These are phyloP conservation scores for Drosophila quadrilineata DNA, from an alignment of 1,140 invertebrate genomes.

Conservation along the genomic window DNA sequence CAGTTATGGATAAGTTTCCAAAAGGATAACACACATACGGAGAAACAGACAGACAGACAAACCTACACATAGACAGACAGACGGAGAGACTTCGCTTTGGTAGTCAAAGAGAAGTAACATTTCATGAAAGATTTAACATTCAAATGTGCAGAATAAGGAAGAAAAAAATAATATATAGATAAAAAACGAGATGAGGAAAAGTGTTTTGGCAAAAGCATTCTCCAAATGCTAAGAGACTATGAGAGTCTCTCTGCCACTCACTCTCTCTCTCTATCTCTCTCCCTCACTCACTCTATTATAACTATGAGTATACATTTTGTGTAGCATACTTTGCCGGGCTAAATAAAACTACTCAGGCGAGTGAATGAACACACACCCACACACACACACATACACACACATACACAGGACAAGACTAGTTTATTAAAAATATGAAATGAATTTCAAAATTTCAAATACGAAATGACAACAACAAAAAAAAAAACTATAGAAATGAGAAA, in stretches of 20 bases:
- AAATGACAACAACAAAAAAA: too few relatives aligned
- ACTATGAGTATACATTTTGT: too few relatives aligned
- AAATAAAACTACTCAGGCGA: conserved; percentile 77
- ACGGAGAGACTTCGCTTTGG: conserved; percentile 21
- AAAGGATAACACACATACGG: too few relatives aligned
- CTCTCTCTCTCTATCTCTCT: too few relatives aligned
- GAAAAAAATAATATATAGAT: too few relatives aligned
- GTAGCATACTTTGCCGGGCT: conserved; percentile 36
- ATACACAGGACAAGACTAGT: too few relatives aligned
- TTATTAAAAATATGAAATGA: too few relatives aligned
- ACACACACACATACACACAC: too few relatives aligned
- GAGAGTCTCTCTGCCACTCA: too few relatives aligned
- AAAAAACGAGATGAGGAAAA: conserved; percentile 23
- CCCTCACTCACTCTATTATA: too few relatives aligned
- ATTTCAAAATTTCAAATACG: too few relatives aligned
- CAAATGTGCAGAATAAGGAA: conserved; percentile 61
- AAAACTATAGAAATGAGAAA: too few relatives aligned
- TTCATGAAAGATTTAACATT: conserved; percentile 79
- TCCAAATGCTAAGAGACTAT: not conserved
- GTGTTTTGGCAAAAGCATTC: conserved; percentile 5
- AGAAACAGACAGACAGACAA: conserved; percentile 14
- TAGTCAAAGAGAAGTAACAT: conserved; percentile 36
- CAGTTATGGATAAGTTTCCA: conserved; percentile 56
- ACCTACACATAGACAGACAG: conserved; percentile 14
- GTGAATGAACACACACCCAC: conserved; percentile 75